These are phyloP conservation scores for Oreochromis spilurus DNA, from an alignment of 2,113 vertebrate genomes.

Conservation along the genomic window DNA sequence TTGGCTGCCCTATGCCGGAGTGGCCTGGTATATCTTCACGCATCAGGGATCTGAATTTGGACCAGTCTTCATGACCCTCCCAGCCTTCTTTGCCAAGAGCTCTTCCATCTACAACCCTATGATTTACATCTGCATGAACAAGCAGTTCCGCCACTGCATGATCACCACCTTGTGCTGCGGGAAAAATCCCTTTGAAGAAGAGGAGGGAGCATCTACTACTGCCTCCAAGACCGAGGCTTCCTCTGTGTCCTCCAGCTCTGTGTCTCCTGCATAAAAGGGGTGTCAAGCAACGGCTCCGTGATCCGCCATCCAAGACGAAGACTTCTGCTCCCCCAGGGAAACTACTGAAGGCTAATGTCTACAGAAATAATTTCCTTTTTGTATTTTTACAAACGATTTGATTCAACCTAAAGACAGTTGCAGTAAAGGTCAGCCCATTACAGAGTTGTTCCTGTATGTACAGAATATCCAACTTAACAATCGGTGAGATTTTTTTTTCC, in stretches of 20 bases:
- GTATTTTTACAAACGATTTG: slow-evolving; percentile 71
- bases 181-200: slow-evolving; percentile 88
- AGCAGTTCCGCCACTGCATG: slow-evolving; percentile 99
- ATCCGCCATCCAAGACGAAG: slow-evolving; percentile 62
- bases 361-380: slow-evolving; percentile 69
- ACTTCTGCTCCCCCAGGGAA: slow-evolving; percentile 66
- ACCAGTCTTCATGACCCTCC: slow-evolving; percentile 91
- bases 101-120: slow-evolving; percentile 88
- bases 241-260: slow-evolving; percentile 88
- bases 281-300: background rate
- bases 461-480: slow-evolving; percentile 66
- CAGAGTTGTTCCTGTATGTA: slow-evolving; percentile 75
- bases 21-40: slow-evolving; percentile 89
- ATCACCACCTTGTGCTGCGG: slow-evolving; percentile 95
- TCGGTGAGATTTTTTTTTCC: slow-evolving; percentile 60
- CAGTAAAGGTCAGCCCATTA: slow-evolving; percentile 66
- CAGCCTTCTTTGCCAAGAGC: slow-evolving; percentile 93
- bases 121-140: slow-evolving; percentile 97
- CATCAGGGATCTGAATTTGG: slow-evolving; percentile 88
- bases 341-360: slow-evolving; percentile 69
- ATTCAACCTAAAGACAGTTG: slow-evolving; percentile 75
- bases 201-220: slow-evolving; percentile 81
- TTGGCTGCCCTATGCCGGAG: slow-evolving; percentile 85
- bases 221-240: slow-evolving; percentile 91
- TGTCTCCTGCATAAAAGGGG: slow-evolving; percentile 85